Evolutionary conservation across 2,797 vertebrate genomes (phyloP).

Genomic region (Heteromormyrus szaboi): DNA sequence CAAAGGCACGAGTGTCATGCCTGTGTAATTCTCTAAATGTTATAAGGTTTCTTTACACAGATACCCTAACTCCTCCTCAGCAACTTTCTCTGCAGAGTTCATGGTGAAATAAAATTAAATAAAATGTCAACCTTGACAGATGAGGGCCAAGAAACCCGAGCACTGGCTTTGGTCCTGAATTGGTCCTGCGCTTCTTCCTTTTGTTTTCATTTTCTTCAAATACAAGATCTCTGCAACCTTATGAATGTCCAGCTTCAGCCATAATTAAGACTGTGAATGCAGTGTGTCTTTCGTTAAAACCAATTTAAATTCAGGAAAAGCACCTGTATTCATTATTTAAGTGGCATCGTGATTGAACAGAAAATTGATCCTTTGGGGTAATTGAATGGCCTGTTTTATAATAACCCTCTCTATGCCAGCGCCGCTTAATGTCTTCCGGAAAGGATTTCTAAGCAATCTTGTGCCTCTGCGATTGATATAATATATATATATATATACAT

Average conservation of each 20-base stretch:
- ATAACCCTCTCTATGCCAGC: background rate
- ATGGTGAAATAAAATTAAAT: background rate
- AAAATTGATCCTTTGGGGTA: background rate
- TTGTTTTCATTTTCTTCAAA: background rate
- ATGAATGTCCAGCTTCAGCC: background rate
- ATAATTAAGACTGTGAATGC: background rate
- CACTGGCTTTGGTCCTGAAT: background rate
- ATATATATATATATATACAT: background rate
- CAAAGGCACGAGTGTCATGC: background rate
- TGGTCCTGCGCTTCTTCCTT: background rate
- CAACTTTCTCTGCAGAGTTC: background rate
- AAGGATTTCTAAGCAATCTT: background rate
- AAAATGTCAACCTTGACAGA: background rate
- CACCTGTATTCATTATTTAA: background rate
- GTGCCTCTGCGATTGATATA: background rate
- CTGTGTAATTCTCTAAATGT: background rate
- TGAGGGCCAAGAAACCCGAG: background rate
- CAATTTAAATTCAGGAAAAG: background rate
- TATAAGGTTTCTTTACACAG: background rate
- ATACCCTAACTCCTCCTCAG: background rate
- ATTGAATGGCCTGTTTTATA: background rate
- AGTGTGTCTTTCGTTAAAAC: background rate
- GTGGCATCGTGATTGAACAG: background rate
- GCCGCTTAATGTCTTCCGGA: background rate
- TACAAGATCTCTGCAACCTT: background rate